These are phyloP conservation scores for Stenichneumon culpator DNA, from an alignment of 2,888 invertebrate species.

Conservation along the genomic window DNA sequence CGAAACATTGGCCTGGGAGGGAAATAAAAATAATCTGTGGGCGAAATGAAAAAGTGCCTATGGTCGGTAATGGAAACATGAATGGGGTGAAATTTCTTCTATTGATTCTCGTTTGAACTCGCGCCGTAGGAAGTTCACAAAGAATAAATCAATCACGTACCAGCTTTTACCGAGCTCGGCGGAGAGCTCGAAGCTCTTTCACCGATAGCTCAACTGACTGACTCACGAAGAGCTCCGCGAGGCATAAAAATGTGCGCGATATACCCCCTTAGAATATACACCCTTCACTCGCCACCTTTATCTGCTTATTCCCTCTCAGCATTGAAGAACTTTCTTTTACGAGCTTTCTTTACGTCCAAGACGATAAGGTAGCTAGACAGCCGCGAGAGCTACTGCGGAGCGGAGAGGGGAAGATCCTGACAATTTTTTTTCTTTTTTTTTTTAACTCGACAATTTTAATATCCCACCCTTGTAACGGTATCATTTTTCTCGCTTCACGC, in stretches of 20 bases:
- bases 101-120: constrained; percentile 11
- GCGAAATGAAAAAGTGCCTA: neutral
- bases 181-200: constrained; percentile 23
- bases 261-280: constrained; percentile 56
- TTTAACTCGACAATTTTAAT: constrained; percentile 57
- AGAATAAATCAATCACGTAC: constrained; percentile 59
- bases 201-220: constrained; percentile 38
- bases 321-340: constrained; percentile 33
- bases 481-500: constrained; percentile 14
- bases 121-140: constrained; percentile 55
- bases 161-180: constrained; percentile 42
- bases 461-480: constrained; percentile 24
- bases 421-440: constrained; percentile 18
- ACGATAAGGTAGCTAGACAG: constrained; percentile 15
- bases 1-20: too few relatives aligned
- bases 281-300: constrained; percentile 17
- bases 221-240: constrained; percentile 27
- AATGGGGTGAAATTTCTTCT: neutral
- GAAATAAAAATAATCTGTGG: neutral
- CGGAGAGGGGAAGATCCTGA: neutral
- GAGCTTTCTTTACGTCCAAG: constrained; percentile 27
- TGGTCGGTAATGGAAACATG: neutral
- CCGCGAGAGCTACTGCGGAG: constrained; percentile 6
- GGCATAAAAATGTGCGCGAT: constrained; percentile 60
- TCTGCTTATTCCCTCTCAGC: constrained; percentile 22